These are phyloP conservation scores for Sinocyclocheilus anophthalmus DNA, from an alignment of 2,113 vertebrate species.

Conservation along the genomic window DNA sequence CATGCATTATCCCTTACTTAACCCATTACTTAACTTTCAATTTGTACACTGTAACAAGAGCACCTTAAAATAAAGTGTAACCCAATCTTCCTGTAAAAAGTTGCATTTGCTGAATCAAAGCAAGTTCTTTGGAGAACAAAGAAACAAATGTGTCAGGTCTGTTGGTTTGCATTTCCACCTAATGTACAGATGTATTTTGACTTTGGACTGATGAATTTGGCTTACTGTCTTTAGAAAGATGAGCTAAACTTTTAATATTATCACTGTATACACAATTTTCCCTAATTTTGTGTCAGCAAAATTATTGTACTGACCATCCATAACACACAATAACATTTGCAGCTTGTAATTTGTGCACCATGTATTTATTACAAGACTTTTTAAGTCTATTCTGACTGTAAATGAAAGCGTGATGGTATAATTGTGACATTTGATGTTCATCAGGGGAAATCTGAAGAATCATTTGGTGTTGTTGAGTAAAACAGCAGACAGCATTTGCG, in stretches of 20 bases:
- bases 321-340: background rate
- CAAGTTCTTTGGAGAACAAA: too few species aligned
- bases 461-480: constrained; percentile 92
- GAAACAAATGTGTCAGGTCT: background rate
- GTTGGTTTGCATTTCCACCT: background rate
- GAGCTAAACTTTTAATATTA: background rate
- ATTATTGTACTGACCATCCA: background rate
- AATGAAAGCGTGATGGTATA: background rate
- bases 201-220: background rate
- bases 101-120: too few species aligned
- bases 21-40: too few species aligned
- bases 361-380: background rate
- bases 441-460: constrained; percentile 86
- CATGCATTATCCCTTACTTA: too few species aligned
- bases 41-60: too few species aligned
- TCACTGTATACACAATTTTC: background rate
- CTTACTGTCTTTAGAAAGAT: background rate
- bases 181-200: background rate
- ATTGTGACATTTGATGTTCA: background rate
- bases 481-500: constrained; percentile 92
- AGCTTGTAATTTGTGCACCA: background rate
- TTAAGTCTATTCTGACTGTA: background rate
- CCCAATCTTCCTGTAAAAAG: too few species aligned
- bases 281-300: background rate
- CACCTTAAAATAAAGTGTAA: too few species aligned